Percentiles rank a stretch among this genome's conserved stretches.
Conservation (phyloP, 2,888 invertebrate genomes). For the Lasioglossum pauxillum region DNA sequence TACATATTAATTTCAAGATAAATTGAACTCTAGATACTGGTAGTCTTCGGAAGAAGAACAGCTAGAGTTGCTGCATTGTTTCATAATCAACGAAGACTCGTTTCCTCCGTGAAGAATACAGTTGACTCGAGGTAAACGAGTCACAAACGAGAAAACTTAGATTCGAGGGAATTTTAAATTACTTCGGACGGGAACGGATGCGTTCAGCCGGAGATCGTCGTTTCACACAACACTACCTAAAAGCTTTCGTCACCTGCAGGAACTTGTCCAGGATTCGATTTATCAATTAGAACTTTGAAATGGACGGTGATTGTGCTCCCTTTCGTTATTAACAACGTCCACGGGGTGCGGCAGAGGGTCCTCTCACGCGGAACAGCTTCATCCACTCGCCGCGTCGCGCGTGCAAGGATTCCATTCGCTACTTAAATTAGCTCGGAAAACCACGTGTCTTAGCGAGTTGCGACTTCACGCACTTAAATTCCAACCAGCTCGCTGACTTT, state of each 20-base stretch:
- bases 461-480: conserved; percentile 15
- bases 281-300: conserved; percentile 55
- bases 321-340: conserved; percentile 7
- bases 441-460: neutral
- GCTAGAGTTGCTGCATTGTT: neutral
- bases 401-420: neutral
- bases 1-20: neutral
- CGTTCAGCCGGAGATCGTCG: neutral
- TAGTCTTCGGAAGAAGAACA: neutral
- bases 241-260: conserved; percentile 4
- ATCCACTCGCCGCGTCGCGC: too few species aligned
- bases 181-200: conserved; percentile 4
- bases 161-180: conserved; percentile 54
- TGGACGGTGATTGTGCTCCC: conserved; percentile 22
- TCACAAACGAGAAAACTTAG: conserved; percentile 54
- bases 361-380: neutral
- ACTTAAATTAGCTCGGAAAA: neutral
- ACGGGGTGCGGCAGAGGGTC: neutral
- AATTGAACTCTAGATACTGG: neutral
- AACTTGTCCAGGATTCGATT: conserved; percentile 47
- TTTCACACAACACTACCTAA: conserved; percentile 12
- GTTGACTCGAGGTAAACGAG: conserved; percentile 12
- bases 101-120: neutral
- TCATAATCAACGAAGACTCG: neutral
- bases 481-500: conserved; percentile 3